These are phyloP conservation scores for Tachycineta bicolor DNA, from an alignment of 2,113 vertebrate species.

Conservation along the genomic window DNA sequence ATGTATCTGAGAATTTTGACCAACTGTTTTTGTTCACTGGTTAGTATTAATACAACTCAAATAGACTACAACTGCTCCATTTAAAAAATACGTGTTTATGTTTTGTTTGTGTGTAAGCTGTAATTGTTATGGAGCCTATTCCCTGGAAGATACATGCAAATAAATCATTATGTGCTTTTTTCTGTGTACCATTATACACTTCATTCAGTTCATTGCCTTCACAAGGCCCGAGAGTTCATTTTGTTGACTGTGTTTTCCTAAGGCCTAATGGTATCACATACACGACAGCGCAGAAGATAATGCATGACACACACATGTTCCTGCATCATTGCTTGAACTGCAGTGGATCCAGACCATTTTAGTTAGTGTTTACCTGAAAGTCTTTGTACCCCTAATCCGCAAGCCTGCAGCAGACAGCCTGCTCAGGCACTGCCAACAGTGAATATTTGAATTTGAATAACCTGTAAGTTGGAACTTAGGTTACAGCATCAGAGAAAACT, in stretches of 20 bases:
- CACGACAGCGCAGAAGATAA: fast-evolving
- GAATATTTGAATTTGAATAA: not conserved
- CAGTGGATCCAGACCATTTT: not conserved
- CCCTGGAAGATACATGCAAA: not conserved
- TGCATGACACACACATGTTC: not conserved
- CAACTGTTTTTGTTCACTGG: not conserved
- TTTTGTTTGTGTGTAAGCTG: not conserved
- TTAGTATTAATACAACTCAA: not conserved
- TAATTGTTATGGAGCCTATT: not conserved
- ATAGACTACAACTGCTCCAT: not conserved
- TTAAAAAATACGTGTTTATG: not conserved
- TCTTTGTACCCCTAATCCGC: not conserved
- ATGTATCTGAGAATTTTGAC: not conserved
- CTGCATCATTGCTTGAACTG: not conserved
- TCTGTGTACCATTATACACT: not conserved
- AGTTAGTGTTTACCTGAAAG: not conserved
- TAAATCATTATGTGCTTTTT: not conserved
- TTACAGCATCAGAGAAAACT: not conserved
- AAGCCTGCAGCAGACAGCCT: not conserved
- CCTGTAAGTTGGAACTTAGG: not conserved
- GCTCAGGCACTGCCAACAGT: not conserved
- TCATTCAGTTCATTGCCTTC: not conserved
- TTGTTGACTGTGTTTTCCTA: not conserved
- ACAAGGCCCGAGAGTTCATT: not conserved
- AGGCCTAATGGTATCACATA: not conserved